Evolutionary conservation across 2,113 vertebrate species (phyloP).

Genomic region (Cacatua alba): DNA sequence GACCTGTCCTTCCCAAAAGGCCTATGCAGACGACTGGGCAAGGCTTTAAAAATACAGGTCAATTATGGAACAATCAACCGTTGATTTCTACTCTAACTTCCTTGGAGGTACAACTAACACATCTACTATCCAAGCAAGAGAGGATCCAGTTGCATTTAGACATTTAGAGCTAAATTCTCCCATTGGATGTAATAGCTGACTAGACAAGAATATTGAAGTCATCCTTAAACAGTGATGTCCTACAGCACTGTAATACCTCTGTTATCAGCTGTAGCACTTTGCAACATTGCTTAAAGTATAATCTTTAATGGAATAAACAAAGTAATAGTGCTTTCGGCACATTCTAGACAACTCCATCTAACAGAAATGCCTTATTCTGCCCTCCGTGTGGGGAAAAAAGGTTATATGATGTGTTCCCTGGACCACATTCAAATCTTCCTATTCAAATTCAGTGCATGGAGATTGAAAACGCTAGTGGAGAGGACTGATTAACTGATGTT

Average conservation of each 20-base stretch:
- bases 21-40: neutral
- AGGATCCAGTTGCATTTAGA: neutral
- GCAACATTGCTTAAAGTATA: neutral
- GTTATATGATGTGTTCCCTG: neutral
- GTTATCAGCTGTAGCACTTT: neutral
- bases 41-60: neutral
- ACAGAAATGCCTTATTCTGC: neutral
- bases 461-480: neutral
- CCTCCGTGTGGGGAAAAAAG: neutral
- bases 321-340: neutral
- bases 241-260: neutral
- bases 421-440: neutral
- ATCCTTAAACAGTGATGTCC: neutral
- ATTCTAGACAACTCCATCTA: neutral
- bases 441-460: neutral
- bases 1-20: neutral
- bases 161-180: neutral
- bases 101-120: neutral
- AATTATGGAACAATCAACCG: neutral
- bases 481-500: conserved; percentile 9
- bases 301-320: neutral
- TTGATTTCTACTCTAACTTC: neutral
- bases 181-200: neutral
- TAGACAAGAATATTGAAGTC: neutral
- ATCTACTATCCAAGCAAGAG: neutral